Base-by-base conservation (phyloP, 1,140 invertebrate genomes). In the Macrobrachium rosenbergii region DNA sequence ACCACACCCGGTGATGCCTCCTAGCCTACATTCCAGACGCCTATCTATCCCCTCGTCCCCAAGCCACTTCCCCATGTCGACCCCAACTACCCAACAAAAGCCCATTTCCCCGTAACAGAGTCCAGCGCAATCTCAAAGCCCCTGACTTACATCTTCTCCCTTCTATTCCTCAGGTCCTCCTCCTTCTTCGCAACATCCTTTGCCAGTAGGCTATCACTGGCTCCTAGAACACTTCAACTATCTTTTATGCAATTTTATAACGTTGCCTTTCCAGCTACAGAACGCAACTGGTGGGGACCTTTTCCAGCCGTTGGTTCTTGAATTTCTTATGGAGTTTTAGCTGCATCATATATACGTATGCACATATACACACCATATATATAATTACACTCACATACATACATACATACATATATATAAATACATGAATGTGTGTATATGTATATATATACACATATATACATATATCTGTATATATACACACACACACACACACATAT, bases 1-100 rank as follows among this genome's bases (percentile, higher is more conserved):
- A 28, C 58, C 67, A 60, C 72, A 63, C 72, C 72, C 72, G 37
- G 63, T 21, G 52, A 76, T 83, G 72, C 82, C 82, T 77, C 37
- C 73, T 62, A 60, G 82, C 82, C n/a, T 63, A 72, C 59, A 80
- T 80, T 63, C 77, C 77, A 63, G 23, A 28, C 58, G 37, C 60
- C 72, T 52, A 10, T 37, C 69, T 73, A 17, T 45, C 19, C 72
- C 72, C 37, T n/a, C 21, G 10, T 60, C 21, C 60, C 60, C 60
- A 63, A 21, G 28, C 8, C 45, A 58, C 14, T 21, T 62, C n/a
- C 37, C 60, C 52, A 52, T 52, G 8, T 10, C 52, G 52, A 10
- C 52, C 52, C 52, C 52, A 52, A 8, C 52, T 12, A 52, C 52
- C 28, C 52, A 52, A 52, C 52, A 52, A 52, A 52, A 52, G 52